A percentile compares a stretch with the other conserved stretches of the same genome.
Conservation (phyloP, 2,113 vertebrate genomes). For the Macaca mulatta region DNA sequence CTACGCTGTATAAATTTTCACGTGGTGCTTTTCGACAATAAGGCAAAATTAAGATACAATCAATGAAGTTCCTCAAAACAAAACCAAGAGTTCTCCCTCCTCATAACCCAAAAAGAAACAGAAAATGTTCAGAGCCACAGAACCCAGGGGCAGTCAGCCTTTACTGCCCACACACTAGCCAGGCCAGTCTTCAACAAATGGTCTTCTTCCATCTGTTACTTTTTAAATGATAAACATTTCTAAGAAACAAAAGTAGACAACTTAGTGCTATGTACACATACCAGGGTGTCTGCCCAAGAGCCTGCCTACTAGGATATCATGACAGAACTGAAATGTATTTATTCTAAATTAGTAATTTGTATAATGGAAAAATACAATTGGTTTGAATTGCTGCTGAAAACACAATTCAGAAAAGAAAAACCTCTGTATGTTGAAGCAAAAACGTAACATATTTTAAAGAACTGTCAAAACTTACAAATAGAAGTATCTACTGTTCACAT, state of each 20-base stretch:
- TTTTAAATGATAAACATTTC: conserved; percentile 52
- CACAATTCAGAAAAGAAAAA: background rate
- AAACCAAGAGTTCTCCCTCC: background rate
- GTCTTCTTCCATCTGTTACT: conserved; percentile 9
- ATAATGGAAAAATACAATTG: background rate
- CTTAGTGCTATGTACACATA: conserved; percentile 27
- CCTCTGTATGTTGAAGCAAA: background rate
- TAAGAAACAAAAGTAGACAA: background rate
- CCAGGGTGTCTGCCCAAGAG: background rate
- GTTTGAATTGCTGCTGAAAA: conserved; percentile 49
- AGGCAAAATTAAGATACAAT: conserved; percentile 67
- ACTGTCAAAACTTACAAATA: background rate
- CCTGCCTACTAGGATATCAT: background rate
- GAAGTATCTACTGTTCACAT: background rate
- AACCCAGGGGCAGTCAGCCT: conserved; percentile 19
- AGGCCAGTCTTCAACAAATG: conserved; percentile 18
- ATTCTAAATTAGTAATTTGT: background rate
- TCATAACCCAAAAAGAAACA: conserved; percentile 32
- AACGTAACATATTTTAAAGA: conserved; percentile 5
- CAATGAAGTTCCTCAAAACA: conserved; percentile 44
- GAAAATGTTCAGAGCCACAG: conserved; percentile 14
- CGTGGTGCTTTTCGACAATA: background rate
- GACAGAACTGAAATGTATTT: background rate
- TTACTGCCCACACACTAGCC: background rate
- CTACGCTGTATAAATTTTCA: background rate